Evolutionary conservation across 2,797 vertebrate species (phyloP).

Genomic region (Trachops cirrhosus): DNA sequence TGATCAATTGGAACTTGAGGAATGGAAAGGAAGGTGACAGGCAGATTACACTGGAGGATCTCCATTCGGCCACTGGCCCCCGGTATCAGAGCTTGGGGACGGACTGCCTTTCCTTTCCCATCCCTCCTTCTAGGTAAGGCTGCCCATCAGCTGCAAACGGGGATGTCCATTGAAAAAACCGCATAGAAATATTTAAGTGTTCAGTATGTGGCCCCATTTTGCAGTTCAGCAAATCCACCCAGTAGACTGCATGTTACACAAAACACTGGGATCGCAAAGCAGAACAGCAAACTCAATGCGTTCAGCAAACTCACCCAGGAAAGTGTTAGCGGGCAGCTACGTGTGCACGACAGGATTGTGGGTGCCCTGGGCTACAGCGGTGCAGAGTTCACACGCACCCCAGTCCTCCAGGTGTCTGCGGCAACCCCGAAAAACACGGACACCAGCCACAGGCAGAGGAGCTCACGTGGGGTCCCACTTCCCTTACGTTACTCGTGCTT

Average conservation of each 20-base stretch:
- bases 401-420: fast-evolving
- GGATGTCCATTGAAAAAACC: not conserved
- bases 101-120: not conserved
- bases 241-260: not conserved
- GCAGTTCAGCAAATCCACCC: not conserved
- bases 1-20: not conserved
- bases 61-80: not conserved
- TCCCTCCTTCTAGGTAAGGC: not conserved
- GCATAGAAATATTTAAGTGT: not conserved
- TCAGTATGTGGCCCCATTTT: not conserved
- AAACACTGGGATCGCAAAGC: not conserved
- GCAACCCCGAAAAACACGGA: fast-evolving
- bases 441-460: not conserved
- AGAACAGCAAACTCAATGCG: not conserved
- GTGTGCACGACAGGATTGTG: fast-evolving
- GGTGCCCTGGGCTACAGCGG: fast-evolving
- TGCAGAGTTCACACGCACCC: fast-evolving
- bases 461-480: conserved; percentile 16
- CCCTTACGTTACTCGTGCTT: conserved; percentile 54
- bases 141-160: not conserved
- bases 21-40: not conserved
- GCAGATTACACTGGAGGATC: not conserved
- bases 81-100: not conserved
- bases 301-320: not conserved
- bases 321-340: not conserved